Conservation (phyloP, 2,888 invertebrate species). For the Spisula subtruncata region DNA sequence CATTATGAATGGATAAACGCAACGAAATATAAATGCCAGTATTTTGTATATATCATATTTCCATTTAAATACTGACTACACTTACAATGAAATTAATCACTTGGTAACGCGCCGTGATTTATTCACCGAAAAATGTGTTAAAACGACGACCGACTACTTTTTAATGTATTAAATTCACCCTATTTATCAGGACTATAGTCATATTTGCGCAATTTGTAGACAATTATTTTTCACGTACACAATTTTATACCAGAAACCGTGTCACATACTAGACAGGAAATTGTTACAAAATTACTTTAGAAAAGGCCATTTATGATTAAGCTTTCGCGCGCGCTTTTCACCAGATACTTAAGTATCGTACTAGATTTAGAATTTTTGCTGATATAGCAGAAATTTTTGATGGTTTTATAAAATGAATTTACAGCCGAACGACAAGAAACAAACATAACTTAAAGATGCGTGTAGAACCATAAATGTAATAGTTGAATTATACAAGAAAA, state of each 20-base stretch:
- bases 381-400: not conserved
- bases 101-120: not conserved
- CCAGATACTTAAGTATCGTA: not conserved
- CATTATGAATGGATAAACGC: conserved; percentile 15
- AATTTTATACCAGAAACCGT: not conserved
- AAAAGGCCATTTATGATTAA: conserved; percentile 5
- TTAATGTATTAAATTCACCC: conserved; percentile 15
- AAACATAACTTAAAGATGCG: not conserved
- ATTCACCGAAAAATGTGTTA: not conserved
- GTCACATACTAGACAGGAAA: conserved; percentile 18
- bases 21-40: not conserved
- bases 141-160: not conserved
- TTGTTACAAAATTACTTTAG: conserved; percentile 1
- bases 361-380: not conserved
- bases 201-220: not conserved
- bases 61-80: not conserved
- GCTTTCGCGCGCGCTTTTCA: conserved; percentile 12
- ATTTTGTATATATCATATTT: conserved; percentile 15
- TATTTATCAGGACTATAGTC: not conserved
- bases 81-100: conserved; percentile 37
- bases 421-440: not conserved
- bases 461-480: not conserved
- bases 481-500: not conserved
- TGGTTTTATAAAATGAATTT: not conserved
- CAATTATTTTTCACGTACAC: conserved; percentile 4